Evolutionary conservation across 2,888 invertebrate species (phyloP).

Genomic region (Polia nebulosa): DNA sequence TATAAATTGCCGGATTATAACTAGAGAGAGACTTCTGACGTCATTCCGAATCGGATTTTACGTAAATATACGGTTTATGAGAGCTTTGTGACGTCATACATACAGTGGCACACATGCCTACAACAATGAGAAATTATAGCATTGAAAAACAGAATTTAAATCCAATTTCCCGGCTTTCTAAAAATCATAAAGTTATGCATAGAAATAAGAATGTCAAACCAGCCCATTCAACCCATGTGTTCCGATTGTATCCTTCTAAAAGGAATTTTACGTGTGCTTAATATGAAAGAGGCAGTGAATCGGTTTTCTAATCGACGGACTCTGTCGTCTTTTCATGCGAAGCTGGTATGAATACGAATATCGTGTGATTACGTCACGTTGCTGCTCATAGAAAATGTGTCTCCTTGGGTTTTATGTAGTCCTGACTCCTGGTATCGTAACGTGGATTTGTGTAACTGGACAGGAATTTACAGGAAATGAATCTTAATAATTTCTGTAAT

Average conservation of each 20-base stretch:
- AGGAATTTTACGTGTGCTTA: conserved; percentile 60
- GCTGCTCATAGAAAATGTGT: conserved; percentile 54
- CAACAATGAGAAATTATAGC: background rate
- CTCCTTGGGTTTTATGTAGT: conserved; percentile 43
- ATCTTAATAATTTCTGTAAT: no score
- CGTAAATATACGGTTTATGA: conserved; percentile 9
- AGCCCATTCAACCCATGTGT: conserved; percentile 46
- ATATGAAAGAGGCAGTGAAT: conserved; percentile 63
- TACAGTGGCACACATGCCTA: background rate
- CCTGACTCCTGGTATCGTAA: conserved; percentile 40
- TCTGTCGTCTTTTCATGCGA: conserved; percentile 60
- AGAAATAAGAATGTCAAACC: conserved; percentile 32
- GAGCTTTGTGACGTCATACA: background rate
- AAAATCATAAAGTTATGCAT: conserved; percentile 27
- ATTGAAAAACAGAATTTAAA: background rate
- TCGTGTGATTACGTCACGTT: conserved; percentile 51
- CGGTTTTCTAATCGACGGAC: conserved; percentile 64
- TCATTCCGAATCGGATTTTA: conserved; percentile 32
- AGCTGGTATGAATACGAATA: conserved; percentile 67
- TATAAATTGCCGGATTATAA: conserved; percentile 62
- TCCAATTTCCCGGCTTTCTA: background rate
- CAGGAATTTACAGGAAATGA: background rate
- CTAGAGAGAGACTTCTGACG: conserved; percentile 36
- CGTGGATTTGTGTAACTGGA: background rate
- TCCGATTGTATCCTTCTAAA: conserved; percentile 54